Evolutionary conservation across 2,797 vertebrate species (phyloP), one percentile per base, ranked within the genome.

Genomic region (Chrysocyon brachyurus): DNA sequence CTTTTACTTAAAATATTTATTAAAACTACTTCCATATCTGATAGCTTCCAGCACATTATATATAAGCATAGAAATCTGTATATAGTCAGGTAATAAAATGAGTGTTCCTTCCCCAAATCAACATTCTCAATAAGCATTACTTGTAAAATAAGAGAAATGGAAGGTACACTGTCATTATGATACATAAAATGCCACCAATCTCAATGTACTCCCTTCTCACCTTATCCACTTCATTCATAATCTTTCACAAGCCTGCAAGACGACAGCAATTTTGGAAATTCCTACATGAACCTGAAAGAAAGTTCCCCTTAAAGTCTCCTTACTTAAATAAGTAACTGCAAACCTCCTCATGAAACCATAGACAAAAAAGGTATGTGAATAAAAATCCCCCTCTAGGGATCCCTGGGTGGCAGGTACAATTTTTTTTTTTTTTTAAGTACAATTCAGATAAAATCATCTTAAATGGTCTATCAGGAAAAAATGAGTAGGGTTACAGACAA

Each of bases 241-340:
- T 56, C 61, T 61, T 87, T 91, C 81, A 90, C 70, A 78, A 90
- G 33, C 3, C 77, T 97, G 22, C n/a, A 85, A 87, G 57, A 19
- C 31, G 68, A 73, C 5, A 94, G 49, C 72, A 96, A 97, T 94
- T 82, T 82, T 87, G 40, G 83, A 91, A 96, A 17, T 94, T 90
- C 75, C 92, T 84, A 77, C 36, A 70, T 83, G 54, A 79, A 91
- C 75, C 66, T 56, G n/a, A 70, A 57, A 75, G 91, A 63, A 28
- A 3, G 57, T 28, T 64, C 83, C 68, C 54, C 40, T 46, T 46
- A 46, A 46, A 46, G 40, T 87, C 56, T 40, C 72, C 87, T 79
- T 26, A 46, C 36, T 0, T 6, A 91, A 95, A 89, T 77, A 26
- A 68, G 87, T 61, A 72, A 82, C 33, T 66, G 46, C 15, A 19